phyloP scores from a whole-genome alignment of 2,888 invertebrate species.

The Schizotus pectinicornis region DNA sequence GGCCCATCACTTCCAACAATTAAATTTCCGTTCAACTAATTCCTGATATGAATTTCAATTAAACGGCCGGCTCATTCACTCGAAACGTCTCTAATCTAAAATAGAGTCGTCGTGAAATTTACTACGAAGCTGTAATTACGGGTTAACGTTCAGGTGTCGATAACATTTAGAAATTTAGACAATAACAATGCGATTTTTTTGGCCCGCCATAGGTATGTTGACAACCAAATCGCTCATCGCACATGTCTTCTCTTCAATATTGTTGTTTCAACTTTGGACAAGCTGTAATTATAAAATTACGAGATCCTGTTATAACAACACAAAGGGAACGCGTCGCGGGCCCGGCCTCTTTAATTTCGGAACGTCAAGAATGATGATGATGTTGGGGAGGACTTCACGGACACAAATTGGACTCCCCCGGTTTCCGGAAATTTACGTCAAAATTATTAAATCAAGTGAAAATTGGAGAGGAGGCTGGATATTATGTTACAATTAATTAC shows the following conservation, averaged over 20 bases:
- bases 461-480: too few species aligned
- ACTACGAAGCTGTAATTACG: conserved; percentile 14
- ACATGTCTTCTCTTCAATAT: conserved; percentile 22
- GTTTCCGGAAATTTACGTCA: too few species aligned
- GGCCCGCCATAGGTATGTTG: conserved; percentile 7
- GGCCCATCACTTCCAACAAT: neutral
- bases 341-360: too few species aligned
- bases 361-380: too few species aligned
- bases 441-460: too few species aligned
- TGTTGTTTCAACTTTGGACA: conserved; percentile 28
- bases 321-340: neutral
- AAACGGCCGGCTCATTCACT: neutral
- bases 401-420: too few species aligned
- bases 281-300: conserved; percentile 30
- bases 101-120: too few species aligned
- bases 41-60: conserved; percentile 6
- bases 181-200: conserved; percentile 22
- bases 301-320: conserved; percentile 28
- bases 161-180: conserved; percentile 17
- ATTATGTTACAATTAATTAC: too few species aligned
- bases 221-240: conserved; percentile 12
- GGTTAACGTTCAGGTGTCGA: conserved; percentile 11
- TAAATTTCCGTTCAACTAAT: conserved; percentile 4
- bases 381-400: too few species aligned
- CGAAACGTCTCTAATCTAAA: too few species aligned